Conservation (phyloP, 2,797 vertebrate species). For the Urocyon cinereoargenteus region DNA sequence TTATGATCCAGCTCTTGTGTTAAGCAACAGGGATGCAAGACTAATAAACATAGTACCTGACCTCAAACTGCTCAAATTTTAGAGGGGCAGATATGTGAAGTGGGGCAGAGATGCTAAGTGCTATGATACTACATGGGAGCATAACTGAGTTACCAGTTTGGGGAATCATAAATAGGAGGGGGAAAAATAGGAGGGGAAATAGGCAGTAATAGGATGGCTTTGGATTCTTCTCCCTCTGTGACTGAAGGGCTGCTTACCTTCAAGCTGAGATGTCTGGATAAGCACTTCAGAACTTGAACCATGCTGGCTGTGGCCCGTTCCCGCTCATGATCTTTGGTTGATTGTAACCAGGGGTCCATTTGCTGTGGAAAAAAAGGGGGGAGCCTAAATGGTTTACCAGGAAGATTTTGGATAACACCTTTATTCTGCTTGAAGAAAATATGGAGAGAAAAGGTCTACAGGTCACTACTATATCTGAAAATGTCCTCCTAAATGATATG, state of each 20-base stretch:
- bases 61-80: background rate
- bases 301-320: constrained; percentile 61
- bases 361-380: constrained; percentile 62
- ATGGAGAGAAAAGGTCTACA: background rate
- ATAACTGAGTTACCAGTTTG: background rate
- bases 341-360: constrained; percentile 81
- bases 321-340: constrained; percentile 66
- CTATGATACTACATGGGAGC: background rate
- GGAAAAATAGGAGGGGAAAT: background rate
- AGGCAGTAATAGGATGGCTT: background rate
- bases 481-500: background rate
- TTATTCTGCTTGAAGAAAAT: constrained; percentile 17
- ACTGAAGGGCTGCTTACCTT: constrained; percentile 73
- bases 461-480: background rate
- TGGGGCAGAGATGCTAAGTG: background rate
- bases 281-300: constrained; percentile 76
- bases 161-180: background rate
- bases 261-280: constrained; percentile 72
- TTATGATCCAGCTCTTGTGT: background rate
- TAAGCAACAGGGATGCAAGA: constrained; percentile 10
- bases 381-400: background rate
- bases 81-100: background rate
- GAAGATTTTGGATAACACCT: background rate
- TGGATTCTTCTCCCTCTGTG: background rate
- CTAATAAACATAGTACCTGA: background rate